Evolutionary conservation across 1,140 invertebrate genomes (phyloP).

Genomic region (Laupala kohalensis): DNA sequence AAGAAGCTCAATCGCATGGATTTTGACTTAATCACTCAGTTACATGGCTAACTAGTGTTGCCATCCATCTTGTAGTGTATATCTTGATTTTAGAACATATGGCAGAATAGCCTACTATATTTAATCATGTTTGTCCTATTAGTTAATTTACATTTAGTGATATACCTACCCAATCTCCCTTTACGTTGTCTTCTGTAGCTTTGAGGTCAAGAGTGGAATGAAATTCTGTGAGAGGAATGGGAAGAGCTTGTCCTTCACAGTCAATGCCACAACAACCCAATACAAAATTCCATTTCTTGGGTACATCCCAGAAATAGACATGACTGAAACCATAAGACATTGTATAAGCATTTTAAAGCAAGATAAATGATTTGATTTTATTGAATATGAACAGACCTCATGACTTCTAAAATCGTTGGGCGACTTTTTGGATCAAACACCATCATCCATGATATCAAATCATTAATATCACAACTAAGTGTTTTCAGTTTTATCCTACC

Average conservation of each 20-base stretch:
- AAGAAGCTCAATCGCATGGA: no score
- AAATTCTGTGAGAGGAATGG: slow-evolving; percentile 2
- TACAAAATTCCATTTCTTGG: slow-evolving; percentile 27
- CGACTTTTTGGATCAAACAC: slow-evolving; percentile 22
- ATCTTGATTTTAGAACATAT: no score
- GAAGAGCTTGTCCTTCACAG: not conserved
- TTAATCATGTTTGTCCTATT: not conserved
- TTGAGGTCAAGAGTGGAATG: slow-evolving; percentile 2
- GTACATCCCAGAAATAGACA: slow-evolving; percentile 25
- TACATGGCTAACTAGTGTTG: no score
- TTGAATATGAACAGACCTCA: slow-evolving; percentile 22
- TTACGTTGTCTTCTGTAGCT: not conserved
- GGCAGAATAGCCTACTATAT: not conserved
- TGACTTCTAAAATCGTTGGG: slow-evolving; percentile 23
- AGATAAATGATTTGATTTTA: not conserved
- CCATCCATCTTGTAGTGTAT: no score
- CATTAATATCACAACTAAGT: slow-evolving; percentile 19
- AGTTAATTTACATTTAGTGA: not conserved
- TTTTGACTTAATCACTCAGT: no score
- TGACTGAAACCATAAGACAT: slow-evolving; percentile 20
- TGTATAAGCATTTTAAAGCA: not conserved
- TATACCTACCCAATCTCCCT: slow-evolving; percentile 11
- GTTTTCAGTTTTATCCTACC: slow-evolving; percentile 16
- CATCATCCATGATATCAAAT: slow-evolving; percentile 28
- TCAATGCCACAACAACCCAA: slow-evolving; percentile 20